Evolutionary conservation across 2,113 vertebrate species (phyloP).

Genomic region (Acinonyx jubatus): DNA sequence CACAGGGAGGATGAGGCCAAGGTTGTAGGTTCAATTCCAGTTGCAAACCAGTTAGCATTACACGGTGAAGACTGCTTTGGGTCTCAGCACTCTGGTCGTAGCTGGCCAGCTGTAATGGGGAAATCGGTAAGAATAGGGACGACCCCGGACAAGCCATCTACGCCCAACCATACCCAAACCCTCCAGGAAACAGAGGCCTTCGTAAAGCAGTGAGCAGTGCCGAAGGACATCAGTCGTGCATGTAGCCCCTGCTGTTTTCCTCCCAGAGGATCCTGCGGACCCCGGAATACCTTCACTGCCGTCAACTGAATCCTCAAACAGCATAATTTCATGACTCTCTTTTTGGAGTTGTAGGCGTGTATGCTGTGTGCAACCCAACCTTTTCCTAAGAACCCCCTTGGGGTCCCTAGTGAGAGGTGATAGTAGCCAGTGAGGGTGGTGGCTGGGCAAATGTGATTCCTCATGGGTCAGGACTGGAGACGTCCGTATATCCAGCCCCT

Average conservation of each 20-base stretch:
- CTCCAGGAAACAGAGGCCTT: neutral
- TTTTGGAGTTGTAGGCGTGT: neutral
- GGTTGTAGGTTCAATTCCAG: neutral
- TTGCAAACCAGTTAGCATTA: neutral
- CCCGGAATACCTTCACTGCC: neutral
- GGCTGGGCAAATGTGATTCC: neutral
- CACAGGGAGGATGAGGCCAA: neutral
- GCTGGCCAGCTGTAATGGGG: neutral
- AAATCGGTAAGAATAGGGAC: neutral
- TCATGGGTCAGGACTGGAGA: neutral
- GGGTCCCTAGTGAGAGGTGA: neutral
- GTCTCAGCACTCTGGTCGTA: neutral
- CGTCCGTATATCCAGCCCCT: neutral
- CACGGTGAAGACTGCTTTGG: neutral
- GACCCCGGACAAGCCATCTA: neutral
- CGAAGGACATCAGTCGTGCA: rapidly evolving
- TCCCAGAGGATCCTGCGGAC: neutral
- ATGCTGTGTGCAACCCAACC: neutral
- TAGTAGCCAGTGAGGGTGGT: neutral
- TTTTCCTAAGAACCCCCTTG: neutral
- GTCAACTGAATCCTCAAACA: neutral
- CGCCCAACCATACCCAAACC: neutral
- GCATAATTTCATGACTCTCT: neutral
- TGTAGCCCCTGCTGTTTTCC: neutral
- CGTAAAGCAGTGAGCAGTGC: neutral